These are phyloP conservation scores for Nematopogon swammerdamellus DNA, from an alignment of 2,888 invertebrate species.

Conservation along the genomic window DNA sequence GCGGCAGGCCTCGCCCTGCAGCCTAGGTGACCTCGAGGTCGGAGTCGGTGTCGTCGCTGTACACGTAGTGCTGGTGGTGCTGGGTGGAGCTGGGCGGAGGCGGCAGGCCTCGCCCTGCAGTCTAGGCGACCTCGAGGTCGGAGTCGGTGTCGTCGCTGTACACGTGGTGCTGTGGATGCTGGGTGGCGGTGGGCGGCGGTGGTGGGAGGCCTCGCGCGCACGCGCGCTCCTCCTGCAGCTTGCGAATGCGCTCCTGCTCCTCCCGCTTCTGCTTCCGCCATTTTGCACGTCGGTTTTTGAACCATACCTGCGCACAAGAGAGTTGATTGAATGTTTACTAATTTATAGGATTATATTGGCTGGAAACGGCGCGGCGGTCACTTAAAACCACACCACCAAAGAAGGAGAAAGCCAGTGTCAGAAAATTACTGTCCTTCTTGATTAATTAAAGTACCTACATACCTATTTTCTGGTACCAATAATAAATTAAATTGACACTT, in stretches of 20 bases:
- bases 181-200: constrained; percentile 23
- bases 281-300: constrained; percentile 93
- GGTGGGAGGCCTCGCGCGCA: constrained; percentile 34
- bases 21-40: constrained; percentile 77
- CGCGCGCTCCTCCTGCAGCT: constrained; percentile 74
- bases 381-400: too few species aligned
- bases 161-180: constrained; percentile 30
- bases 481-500: too few species aligned
- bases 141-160: constrained; percentile 75
- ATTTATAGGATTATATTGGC: too few species aligned
- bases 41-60: constrained; percentile 73
- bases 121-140: constrained; percentile 77
- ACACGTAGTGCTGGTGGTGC: constrained; percentile 33
- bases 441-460: too few species aligned
- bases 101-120: constrained; percentile 29
- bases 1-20: constrained; percentile 6
- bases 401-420: too few species aligned
- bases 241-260: constrained; percentile 77
- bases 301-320: constrained; percentile 79
- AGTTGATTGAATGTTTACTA: too few species aligned
- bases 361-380: too few species aligned
- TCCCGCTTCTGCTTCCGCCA: constrained; percentile 95
- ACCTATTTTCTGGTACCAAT: too few species aligned
- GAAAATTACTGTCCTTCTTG: too few species aligned
- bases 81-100: constrained; percentile 23